These are phyloP conservation scores for Actenoides lindsayi DNA, from an alignment of 2,113 vertebrate species.

Conservation along the genomic window DNA sequence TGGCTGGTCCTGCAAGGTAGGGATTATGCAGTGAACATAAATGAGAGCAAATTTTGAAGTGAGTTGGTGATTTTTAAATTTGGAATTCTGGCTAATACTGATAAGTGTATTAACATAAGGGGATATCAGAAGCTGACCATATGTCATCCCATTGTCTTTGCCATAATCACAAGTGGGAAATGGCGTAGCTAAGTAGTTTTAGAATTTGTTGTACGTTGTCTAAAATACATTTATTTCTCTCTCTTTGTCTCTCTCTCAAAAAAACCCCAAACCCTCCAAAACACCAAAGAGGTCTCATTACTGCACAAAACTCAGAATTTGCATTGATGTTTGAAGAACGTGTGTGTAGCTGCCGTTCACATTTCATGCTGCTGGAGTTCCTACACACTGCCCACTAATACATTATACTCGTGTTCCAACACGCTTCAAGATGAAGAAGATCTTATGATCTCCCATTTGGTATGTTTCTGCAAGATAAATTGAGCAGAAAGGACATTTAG, in stretches of 20 bases:
- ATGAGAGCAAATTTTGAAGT: background rate
- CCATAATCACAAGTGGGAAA: background rate
- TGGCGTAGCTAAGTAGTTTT: background rate
- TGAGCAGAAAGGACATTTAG: background rate
- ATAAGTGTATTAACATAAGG: background rate
- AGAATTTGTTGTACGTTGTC: background rate
- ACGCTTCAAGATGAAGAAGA: background rate
- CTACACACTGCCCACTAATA: background rate
- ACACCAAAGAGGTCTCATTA: background rate
- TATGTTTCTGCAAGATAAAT: background rate
- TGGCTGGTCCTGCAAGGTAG: background rate
- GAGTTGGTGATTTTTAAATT: background rate
- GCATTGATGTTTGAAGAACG: background rate
- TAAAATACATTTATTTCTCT: background rate
- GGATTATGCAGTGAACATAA: background rate
- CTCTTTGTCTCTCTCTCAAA: background rate
- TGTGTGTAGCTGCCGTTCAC: rapidly evolving
- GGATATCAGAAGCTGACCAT: background rate
- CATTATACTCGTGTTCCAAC: background rate
- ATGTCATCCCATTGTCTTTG: background rate
- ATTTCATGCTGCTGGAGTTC: background rate
- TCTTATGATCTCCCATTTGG: background rate
- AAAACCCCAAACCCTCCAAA: background rate
- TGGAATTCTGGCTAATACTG: background rate
- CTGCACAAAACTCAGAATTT: background rate